These are phyloP conservation scores for Herpetotheres cachinnans DNA, from an alignment of 2,113 vertebrate species.

Conservation along the genomic window DNA sequence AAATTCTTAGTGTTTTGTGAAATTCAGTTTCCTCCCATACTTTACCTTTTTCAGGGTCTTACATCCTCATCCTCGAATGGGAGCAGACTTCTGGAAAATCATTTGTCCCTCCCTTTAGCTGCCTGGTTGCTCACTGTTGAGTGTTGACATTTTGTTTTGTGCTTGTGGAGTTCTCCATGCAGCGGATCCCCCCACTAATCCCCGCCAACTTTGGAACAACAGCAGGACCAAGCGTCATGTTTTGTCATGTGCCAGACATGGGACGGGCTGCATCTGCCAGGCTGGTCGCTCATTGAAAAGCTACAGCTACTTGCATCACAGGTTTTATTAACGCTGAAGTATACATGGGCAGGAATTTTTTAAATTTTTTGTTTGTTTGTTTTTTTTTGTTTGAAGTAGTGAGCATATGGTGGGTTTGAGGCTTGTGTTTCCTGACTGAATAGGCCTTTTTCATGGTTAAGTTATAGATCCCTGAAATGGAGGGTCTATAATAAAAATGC, in stretches of 20 bases:
- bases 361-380: no score
- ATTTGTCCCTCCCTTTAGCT: neutral
- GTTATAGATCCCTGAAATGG: neutral
- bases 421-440: neutral
- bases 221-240: neutral
- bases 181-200: neutral
- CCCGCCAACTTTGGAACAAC: neutral
- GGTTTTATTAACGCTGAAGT: neutral
- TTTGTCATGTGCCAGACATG: neutral
- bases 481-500: neutral
- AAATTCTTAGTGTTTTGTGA: neutral
- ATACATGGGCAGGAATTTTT: neutral
- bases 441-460: neutral
- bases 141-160: neutral
- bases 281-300: fast-evolving
- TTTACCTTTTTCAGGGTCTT: neutral
- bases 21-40: neutral
- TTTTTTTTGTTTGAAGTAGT: neutral
- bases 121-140: neutral
- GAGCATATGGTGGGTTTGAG: neutral
- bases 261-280: neutral
- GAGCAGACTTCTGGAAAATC: neutral
- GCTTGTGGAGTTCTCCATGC: neutral
- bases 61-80: neutral
- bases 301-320: fast-evolving